Conservation (phyloP, 2,797 vertebrate species). For the Muscicapa comitata region DNA sequence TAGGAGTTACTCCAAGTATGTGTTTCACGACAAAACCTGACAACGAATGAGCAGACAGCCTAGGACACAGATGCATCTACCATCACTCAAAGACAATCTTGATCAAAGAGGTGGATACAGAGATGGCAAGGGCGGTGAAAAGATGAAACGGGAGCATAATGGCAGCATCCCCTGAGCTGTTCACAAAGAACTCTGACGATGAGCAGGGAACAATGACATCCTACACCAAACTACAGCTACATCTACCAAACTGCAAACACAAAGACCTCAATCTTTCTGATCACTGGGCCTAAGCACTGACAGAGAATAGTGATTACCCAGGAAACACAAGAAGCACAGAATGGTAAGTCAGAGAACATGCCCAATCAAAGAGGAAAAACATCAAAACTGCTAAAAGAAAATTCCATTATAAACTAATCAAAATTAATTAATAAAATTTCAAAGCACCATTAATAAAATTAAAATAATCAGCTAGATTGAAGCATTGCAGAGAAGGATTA, state of each 20-base stretch:
- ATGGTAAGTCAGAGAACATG: not conserved
- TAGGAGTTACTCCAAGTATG: not conserved
- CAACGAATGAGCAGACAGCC: not conserved
- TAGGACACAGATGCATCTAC: not conserved
- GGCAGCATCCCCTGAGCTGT: not conserved
- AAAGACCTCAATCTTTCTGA: not conserved
- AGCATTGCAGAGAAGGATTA: not conserved
- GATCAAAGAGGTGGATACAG: not conserved
- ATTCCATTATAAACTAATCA: not conserved
- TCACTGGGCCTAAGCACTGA: not conserved
- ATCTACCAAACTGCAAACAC: not conserved
- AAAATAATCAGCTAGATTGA: not conserved
- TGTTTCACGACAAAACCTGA: not conserved
- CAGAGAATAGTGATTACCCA: not conserved
- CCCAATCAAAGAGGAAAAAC: not conserved
- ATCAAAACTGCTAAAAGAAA: not conserved
- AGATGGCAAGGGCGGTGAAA: not conserved
- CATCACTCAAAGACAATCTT: not conserved
- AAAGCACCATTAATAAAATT: not conserved
- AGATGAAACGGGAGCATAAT: fast-evolving
- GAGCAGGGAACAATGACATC: not conserved
- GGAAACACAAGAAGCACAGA: not conserved
- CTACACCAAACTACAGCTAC: not conserved
- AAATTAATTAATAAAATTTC: not conserved
- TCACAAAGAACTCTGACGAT: not conserved